Conservation (phyloP, 2,113 vertebrate species). For the Haemorhous mexicanus region DNA sequence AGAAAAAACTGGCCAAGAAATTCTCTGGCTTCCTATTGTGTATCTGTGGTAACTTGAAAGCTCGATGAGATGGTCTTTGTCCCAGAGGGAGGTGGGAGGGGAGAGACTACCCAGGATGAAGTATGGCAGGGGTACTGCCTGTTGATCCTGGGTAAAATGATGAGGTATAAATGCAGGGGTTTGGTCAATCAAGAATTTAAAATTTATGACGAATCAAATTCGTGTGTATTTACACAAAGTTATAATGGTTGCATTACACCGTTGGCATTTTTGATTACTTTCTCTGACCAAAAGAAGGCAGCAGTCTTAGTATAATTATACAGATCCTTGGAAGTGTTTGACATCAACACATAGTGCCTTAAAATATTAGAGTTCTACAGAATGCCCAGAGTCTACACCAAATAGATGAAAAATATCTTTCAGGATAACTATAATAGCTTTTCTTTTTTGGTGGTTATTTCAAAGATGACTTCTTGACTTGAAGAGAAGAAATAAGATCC, state of each 20-base stretch:
- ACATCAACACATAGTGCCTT: neutral
- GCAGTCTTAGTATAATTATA: neutral
- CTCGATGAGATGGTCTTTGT: neutral
- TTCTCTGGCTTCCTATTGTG: neutral
- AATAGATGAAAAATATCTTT: neutral
- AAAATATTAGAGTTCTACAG: neutral
- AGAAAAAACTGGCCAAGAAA: neutral
- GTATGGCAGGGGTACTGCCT: neutral
- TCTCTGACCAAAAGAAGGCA: neutral
- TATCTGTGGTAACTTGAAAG: neutral
- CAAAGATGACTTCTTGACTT: neutral
- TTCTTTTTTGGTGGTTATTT: neutral
- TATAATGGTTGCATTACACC: neutral
- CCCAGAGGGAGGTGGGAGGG: accelerated
- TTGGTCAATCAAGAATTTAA: neutral
- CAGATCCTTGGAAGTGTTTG: neutral
- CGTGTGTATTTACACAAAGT: neutral
- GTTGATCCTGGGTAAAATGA: neutral
- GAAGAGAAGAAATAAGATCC: neutral
- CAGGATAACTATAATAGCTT: neutral
- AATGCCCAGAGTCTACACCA: neutral
- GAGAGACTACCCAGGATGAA: neutral
- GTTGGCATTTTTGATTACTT: neutral
- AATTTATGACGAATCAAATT: neutral
- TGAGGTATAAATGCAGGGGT: neutral